Conservation (phyloP, 2,888 invertebrate genomes). For the Agonum fuliginosum region DNA sequence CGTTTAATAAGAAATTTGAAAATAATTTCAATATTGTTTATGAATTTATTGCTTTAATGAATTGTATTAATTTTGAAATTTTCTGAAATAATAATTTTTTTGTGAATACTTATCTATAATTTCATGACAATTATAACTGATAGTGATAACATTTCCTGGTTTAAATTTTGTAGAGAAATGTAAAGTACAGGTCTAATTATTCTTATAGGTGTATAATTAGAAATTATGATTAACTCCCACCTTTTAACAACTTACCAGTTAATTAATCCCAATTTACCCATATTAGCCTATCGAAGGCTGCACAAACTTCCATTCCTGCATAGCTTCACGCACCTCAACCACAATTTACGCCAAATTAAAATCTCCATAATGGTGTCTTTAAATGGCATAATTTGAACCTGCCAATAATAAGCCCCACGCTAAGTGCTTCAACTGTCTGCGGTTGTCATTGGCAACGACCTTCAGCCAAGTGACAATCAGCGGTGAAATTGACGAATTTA, state of each 20-base stretch:
- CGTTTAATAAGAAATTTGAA: too few relatives aligned
- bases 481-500: constrained; percentile 51
- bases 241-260: background rate
- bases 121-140: too few relatives aligned
- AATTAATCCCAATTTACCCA: constrained; percentile 14
- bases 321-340: background rate
- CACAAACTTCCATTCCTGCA: background rate
- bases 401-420: background rate
- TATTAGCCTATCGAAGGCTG: constrained; percentile 21
- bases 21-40: too few relatives aligned
- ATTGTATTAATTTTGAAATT: too few relatives aligned
- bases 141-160: too few relatives aligned
- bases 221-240: background rate
- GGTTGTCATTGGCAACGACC: constrained; percentile 44
- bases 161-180: too few relatives aligned
- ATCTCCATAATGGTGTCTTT: constrained; percentile 6
- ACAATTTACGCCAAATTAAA: constrained; percentile 34
- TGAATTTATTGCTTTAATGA: too few relatives aligned
- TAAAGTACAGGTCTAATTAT: too few relatives aligned
- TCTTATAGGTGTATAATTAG: background rate
- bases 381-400: constrained; percentile 22
- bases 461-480: constrained; percentile 37
- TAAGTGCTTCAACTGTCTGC: constrained; percentile 14
- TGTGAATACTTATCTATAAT: too few relatives aligned
- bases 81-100: too few relatives aligned